These are phyloP conservation scores for Acanthosepion lycidas DNA, from an alignment of 2,888 invertebrate species.

Conservation along the genomic window DNA sequence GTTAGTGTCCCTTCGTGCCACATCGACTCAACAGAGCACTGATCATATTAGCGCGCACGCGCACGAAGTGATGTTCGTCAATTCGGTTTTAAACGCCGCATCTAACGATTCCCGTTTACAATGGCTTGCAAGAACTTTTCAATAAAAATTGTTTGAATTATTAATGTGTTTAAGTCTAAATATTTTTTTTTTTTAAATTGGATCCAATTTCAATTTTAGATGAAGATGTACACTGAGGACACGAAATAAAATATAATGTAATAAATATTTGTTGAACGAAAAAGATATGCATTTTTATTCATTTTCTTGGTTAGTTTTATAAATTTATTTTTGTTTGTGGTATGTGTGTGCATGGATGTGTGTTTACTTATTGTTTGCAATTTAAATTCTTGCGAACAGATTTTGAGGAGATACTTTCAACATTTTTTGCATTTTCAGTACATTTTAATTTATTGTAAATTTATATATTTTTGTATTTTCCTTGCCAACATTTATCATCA, in stretches of 20 bases:
- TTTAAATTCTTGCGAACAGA: not conserved
- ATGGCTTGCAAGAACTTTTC: not conserved
- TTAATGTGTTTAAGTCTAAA: not conserved
- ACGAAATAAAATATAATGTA: not conserved
- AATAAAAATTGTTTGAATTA: not conserved
- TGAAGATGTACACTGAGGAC: not conserved
- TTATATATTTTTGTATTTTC: not conserved
- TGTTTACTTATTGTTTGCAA: not conserved
- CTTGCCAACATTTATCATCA: not conserved
- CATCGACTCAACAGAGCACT: not conserved
- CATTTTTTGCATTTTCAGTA: not conserved
- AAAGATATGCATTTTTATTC: not conserved
- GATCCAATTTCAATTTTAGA: not conserved
- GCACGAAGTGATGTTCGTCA: not conserved
- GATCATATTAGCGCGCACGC: not conserved
- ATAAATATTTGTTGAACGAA: not conserved
- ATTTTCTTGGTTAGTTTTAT: not conserved
- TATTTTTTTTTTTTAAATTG: not conserved
- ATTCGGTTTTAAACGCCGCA: not conserved
- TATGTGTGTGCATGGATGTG: not conserved
- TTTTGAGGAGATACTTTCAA: not conserved
- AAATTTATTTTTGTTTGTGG: not conserved
- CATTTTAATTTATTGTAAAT: not conserved
- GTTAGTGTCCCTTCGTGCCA: constrained; percentile 4
- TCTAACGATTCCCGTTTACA: not conserved